A percentile compares a stretch with the other conserved stretches of the same genome.
phyloP scores from a whole-genome alignment of 2,888 invertebrate species.

The Beris morrisii region DNA sequence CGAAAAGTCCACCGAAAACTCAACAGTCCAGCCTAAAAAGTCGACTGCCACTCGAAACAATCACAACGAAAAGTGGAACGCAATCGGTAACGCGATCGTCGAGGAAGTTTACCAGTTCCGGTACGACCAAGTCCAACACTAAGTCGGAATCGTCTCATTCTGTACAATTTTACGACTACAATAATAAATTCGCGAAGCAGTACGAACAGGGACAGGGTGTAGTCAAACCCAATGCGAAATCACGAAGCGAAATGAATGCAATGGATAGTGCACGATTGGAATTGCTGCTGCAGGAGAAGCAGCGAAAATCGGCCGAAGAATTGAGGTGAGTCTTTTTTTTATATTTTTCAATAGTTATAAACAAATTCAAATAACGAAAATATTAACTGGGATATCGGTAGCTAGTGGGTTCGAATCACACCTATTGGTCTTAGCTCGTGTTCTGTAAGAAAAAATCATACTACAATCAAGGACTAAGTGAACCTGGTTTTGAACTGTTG shows the following conservation, averaged over 20 bases:
- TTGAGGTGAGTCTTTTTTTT: conserved; percentile 40
- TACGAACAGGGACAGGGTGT: conserved; percentile 48
- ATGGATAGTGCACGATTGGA: conserved; percentile 50
- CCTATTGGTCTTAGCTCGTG: no score
- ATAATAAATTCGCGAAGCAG: conserved; percentile 55
- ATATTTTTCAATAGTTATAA: neutral
- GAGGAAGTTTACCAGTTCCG: neutral
- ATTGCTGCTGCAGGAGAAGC: conserved; percentile 15
- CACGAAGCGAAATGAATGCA: conserved; percentile 40
- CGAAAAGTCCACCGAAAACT: neutral
- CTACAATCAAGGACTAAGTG: no score
- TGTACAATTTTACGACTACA: conserved; percentile 58
- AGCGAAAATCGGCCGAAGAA: conserved; percentile 39
- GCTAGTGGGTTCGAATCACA: no score
- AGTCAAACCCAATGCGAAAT: conserved; percentile 48
- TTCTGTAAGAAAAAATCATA: no score
- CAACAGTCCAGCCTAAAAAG: conserved; percentile 18
- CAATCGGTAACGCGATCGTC: neutral
- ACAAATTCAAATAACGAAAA: no score
- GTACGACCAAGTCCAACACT: conserved; percentile 1
- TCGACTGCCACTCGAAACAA: neutral
- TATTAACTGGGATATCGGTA: no score
- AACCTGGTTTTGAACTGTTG: no score
- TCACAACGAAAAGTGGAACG: neutral
- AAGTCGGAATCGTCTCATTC: conserved; percentile 19